These are phyloP conservation scores for Rhynchomys soricoides DNA, from an alignment of 2,113 vertebrate species.

Conservation along the genomic window DNA sequence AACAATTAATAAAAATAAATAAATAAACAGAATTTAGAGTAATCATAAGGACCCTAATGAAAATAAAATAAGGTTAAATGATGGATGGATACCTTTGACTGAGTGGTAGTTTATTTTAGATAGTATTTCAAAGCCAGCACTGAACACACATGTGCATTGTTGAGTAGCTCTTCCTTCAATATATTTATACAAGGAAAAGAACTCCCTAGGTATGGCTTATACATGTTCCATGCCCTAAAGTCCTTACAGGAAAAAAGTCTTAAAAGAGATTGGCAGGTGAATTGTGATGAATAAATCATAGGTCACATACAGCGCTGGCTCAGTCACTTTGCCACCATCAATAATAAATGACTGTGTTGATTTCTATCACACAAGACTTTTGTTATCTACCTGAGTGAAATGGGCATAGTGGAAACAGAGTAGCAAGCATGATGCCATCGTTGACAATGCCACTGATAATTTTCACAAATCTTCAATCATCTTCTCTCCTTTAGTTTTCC, in stretches of 20 bases:
- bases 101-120: not conserved
- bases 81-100: not conserved
- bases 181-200: not conserved
- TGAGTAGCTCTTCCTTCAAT: slow-evolving; percentile 8
- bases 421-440: not conserved
- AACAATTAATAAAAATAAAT: not conserved
- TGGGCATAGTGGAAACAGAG: not conserved
- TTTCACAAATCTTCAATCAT: not conserved
- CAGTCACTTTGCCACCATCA: not conserved
- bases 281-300: slow-evolving; percentile 15
- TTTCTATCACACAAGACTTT: slow-evolving; percentile 20
- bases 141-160: not conserved
- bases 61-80: not conserved
- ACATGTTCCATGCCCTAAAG: not conserved
- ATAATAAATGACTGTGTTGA: not conserved
- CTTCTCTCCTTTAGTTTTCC: slow-evolving; percentile 90
- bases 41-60: not conserved
- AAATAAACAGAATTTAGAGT: not conserved
- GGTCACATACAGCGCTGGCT: not conserved
- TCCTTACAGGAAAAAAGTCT: not conserved
- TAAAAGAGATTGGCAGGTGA: not conserved
- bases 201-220: not conserved
- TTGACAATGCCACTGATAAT: accelerated
- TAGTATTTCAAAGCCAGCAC: not conserved
- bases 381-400: not conserved